Evolutionary conservation across 1,140 invertebrate genomes (phyloP), one percentile per base, ranked within the genome.

Genomic region (Ylistrum balloti): DNA sequence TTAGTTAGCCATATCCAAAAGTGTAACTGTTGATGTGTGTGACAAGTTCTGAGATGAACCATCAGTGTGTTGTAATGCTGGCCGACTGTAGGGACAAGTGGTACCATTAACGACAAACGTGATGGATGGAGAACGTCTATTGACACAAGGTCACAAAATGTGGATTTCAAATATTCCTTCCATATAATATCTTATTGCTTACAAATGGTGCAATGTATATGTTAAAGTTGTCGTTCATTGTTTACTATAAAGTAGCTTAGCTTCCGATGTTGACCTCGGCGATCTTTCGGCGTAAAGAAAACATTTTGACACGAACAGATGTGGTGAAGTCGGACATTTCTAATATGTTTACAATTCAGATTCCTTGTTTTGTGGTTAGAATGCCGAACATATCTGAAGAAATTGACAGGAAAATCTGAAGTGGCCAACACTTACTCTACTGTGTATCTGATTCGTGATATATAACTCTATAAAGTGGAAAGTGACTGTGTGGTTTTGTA

Each of bases 341-440:
- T 74, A 28, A n/a, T 74, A 74, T 74, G 56, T 74, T 11, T 74
- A 74, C 56, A n/a, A 74, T 74, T n/a, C 5, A 28, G 56, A 74
- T 74, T 74, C n/a, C 28, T 74, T 28, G 56, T 74, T 74, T 13
- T 74, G 56, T 74, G 56, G 56, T 74, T 5, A 74, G 56, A 74
- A 74, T 74, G n/a, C 56, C 56, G 3, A 0, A 74, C n/a, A 74
- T 74, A 28, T 28, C 56, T n/a, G 0, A 74, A n/a, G 56, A 74
- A 74, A 74, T 74, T 74, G n/a, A 74, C 56, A 74, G 56, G 56
- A 74, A 74, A 74, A 28, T 74, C n/a, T n/a, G 22, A 28, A 74
- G 56, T 74, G 56, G 56, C 2, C 22, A 74, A 74, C 56, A 17
- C 56, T 74, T 28, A 17, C 22, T 11, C n/a, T 74, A 7, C 28